phyloP scores from a whole-genome alignment of 1,140 invertebrate species.

The Diabrotica virgifera region DNA sequence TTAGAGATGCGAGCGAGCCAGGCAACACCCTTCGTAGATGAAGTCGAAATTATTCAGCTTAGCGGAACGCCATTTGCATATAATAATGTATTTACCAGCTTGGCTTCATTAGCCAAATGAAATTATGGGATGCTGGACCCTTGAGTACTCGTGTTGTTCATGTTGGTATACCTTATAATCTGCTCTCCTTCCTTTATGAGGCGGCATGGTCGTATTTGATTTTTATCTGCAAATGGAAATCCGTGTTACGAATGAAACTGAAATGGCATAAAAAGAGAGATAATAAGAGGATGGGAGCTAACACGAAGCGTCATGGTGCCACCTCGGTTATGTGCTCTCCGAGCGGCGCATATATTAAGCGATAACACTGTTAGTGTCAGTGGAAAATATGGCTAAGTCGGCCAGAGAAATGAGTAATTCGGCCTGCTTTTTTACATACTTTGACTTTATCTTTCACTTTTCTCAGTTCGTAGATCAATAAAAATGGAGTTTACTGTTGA shows the following conservation, averaged over 20 bases:
- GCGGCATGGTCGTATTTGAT: slow-evolving; percentile 25
- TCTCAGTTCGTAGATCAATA: too few relatives aligned
- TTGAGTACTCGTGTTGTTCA: slow-evolving; percentile 20
- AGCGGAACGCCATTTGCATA: slow-evolving; percentile 44
- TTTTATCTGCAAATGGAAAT: slow-evolving; percentile 23
- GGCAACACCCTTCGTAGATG: slow-evolving; percentile 9
- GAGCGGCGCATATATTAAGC: background rate
- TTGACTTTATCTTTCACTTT: too few relatives aligned
- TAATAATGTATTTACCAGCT: slow-evolving; percentile 45
- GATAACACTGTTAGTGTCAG: background rate
- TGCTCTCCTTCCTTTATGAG: slow-evolving; percentile 22
- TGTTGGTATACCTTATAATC: slow-evolving; percentile 22
- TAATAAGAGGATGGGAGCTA: slow-evolving; percentile 1
- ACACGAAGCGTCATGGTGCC: background rate
- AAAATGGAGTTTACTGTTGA: too few relatives aligned
- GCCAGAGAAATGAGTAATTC: too few relatives aligned
- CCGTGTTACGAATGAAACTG: background rate
- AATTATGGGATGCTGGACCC: slow-evolving; percentile 39
- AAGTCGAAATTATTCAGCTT: slow-evolving; percentile 37
- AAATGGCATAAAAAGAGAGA: background rate
- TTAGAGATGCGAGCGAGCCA: background rate
- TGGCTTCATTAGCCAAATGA: slow-evolving; percentile 44
- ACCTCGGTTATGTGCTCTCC: background rate
- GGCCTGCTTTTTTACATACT: too few relatives aligned
- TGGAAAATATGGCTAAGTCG: background rate